A percentile compares a stretch with the other conserved stretches of the same genome.
These are phyloP conservation scores for Sminthurinus aureus DNA, from an alignment of 2,888 invertebrate genomes.

Conservation along the genomic window DNA sequence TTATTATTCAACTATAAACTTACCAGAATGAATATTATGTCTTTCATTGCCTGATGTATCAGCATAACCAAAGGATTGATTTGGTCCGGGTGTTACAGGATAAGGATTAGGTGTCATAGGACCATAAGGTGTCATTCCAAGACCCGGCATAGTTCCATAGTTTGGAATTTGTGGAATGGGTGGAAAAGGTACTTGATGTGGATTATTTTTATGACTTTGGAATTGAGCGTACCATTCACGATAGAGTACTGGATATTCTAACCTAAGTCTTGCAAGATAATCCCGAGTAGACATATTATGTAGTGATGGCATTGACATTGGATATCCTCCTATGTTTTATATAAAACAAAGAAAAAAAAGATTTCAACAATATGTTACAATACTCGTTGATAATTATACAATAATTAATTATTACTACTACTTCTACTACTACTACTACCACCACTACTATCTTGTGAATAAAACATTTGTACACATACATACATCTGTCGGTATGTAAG, in stretches of 20 bases:
- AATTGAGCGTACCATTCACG: constrained; percentile 80
- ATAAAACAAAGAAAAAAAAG: background rate
- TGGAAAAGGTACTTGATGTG: constrained; percentile 58
- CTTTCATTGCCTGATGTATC: background rate
- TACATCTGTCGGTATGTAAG: no score
- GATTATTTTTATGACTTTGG: constrained; percentile 62
- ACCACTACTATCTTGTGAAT: no score
- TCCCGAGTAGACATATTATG: constrained; percentile 6
- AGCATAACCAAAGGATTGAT: background rate
- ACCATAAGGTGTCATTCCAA: background rate
- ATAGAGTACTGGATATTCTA: constrained; percentile 80
- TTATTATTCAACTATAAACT: background rate
- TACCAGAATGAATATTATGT: constrained; percentile 2
- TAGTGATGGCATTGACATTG: background rate
- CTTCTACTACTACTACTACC: no score
- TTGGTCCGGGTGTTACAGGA: background rate
- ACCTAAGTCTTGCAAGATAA: constrained; percentile 74
- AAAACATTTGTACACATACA: no score
- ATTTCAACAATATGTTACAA: background rate
- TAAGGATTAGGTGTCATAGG: background rate
- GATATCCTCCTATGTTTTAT: background rate
- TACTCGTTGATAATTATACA: background rate
- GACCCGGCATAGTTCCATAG: background rate
- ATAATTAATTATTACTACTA: background rate
- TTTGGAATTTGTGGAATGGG: constrained; percentile 46